Conservation (phyloP, 2,888 invertebrate species). For the Parthenolecanium corni region DNA sequence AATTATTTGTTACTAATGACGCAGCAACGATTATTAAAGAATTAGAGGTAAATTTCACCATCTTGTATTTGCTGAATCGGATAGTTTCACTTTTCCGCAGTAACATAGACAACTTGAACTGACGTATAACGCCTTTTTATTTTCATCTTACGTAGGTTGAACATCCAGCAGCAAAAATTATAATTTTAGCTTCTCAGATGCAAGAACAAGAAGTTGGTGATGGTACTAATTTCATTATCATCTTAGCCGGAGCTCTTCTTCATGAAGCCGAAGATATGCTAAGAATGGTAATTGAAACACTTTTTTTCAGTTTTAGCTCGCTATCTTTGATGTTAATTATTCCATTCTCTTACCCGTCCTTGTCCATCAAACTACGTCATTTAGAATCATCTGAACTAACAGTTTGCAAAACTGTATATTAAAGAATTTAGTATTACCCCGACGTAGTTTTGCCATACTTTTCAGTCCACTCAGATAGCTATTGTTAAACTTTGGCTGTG, state of each 20-base stretch:
- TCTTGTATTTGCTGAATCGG: not conserved
- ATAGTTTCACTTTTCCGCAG: not conserved
- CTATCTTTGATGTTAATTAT: too few species aligned
- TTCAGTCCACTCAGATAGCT: too few species aligned
- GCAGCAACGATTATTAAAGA: constrained; percentile 96
- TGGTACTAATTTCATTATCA: constrained; percentile 96
- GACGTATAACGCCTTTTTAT: too few species aligned
- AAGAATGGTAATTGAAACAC: constrained; percentile 50
- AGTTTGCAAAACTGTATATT: too few species aligned
- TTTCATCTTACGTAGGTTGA: constrained; percentile 52
- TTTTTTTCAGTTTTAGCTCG: too few species aligned
- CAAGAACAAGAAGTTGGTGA: constrained; percentile 98
- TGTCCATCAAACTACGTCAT: too few species aligned
- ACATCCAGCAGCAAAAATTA: constrained; percentile 94
- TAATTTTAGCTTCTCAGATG: constrained; percentile 94
- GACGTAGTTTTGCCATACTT: too few species aligned
- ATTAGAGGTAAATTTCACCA: constrained; percentile 51
- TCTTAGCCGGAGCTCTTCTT: constrained; percentile 82
- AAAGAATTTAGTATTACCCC: too few species aligned
- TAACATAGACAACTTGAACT: too few species aligned
- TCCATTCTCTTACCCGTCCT: too few species aligned
- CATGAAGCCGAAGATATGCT: constrained; percentile 86
- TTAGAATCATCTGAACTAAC: too few species aligned
- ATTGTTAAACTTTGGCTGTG: too few species aligned
- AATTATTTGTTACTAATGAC: constrained; percentile 97